phyloP scores from a whole-genome alignment of 2,888 invertebrate species.

The Fissipunctia ypsillon region DNA sequence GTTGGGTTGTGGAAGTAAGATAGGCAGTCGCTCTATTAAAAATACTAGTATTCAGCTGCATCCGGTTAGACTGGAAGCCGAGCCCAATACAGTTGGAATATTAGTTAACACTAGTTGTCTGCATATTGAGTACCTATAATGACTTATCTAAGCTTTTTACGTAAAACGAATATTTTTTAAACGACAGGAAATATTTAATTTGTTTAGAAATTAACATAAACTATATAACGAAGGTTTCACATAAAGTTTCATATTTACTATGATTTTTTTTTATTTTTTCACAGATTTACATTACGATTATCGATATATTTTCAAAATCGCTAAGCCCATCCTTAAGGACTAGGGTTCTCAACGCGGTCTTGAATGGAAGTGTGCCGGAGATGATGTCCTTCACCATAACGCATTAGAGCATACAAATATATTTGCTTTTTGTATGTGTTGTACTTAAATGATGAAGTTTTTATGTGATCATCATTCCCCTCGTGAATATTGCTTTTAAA shows the following conservation, averaged over 20 bases:
- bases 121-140: background rate
- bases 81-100: background rate
- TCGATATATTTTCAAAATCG: constrained; percentile 32
- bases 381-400: constrained; percentile 56
- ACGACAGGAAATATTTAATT: background rate
- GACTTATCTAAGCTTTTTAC: constrained; percentile 24
- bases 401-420: constrained; percentile 44
- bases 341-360: constrained; percentile 34
- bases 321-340: constrained; percentile 37
- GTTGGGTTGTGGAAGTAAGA: too few relatives aligned
- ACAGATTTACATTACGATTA: background rate
- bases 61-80: too few relatives aligned
- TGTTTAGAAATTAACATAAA: constrained; percentile 2
- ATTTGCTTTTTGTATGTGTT: constrained; percentile 31
- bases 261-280: background rate
- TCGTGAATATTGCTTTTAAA: constrained; percentile 47
- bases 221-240: background rate
- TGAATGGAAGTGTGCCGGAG: constrained; percentile 63
- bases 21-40: too few relatives aligned
- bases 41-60: too few relatives aligned
- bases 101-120: constrained; percentile 13
- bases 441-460: constrained; percentile 51
- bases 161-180: background rate
- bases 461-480: constrained; percentile 39
- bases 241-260: background rate